Conservation (phyloP, 2,113 vertebrate species). For the Lamprologus sp. region DNA sequence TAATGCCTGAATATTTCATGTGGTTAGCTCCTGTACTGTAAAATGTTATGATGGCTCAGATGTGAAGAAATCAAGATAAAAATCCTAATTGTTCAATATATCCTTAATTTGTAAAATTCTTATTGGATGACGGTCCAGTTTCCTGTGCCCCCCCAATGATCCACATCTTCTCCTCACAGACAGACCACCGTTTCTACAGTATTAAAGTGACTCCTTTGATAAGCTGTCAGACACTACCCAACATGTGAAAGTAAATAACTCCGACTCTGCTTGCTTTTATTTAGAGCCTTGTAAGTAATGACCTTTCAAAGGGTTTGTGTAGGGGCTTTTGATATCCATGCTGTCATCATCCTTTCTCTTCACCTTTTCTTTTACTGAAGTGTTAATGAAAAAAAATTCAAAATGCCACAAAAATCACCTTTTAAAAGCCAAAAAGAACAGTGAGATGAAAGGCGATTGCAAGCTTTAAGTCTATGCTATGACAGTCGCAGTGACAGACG, state of each 20-base stretch:
- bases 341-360: background rate
- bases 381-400: background rate
- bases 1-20: background rate
- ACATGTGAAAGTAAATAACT: background rate
- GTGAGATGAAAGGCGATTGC: background rate
- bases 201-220: background rate
- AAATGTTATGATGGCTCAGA: background rate
- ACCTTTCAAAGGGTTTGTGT: constrained; percentile 1
- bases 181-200: background rate
- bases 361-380: background rate
- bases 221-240: background rate
- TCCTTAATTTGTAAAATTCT: background rate
- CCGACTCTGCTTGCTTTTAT: background rate
- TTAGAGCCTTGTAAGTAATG: background rate
- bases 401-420: constrained; percentile 7
- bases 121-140: background rate
- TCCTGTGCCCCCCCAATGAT: background rate
- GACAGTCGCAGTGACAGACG: background rate
- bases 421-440: background rate
- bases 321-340: background rate
- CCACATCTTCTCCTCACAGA: background rate
- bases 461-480: background rate
- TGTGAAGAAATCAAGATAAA: background rate
- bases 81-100: background rate
- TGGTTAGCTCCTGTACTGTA: background rate